These are phyloP conservation scores for Epinotia demarniana DNA, from an alignment of 2,888 invertebrate genomes.

Conservation along the genomic window DNA sequence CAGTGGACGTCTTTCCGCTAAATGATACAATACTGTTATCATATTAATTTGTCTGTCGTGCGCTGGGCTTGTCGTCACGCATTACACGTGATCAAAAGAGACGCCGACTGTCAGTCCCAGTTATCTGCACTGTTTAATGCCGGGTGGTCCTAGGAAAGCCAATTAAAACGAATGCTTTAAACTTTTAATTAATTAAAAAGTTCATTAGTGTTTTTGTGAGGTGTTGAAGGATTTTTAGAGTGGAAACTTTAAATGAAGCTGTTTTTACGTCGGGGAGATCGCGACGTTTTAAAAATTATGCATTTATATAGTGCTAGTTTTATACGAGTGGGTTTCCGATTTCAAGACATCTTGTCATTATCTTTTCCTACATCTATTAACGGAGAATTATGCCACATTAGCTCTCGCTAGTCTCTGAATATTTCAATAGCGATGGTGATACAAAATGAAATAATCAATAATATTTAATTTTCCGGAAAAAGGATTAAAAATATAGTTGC, in stretches of 20 bases:
- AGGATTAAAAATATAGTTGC: no score
- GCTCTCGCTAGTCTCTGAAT: not conserved
- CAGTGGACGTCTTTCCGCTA: no score
- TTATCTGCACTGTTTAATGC: conserved; percentile 10
- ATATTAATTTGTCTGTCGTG: not conserved
- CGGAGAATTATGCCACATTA: not conserved
- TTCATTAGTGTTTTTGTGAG: not conserved
- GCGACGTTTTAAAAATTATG: not conserved
- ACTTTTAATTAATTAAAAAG: conserved; percentile 23
- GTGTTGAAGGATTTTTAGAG: not conserved
- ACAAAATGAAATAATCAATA: no score
- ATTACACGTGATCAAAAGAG: conserved; percentile 33
- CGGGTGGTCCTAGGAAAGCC: conserved; percentile 31
- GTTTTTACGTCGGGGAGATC: not conserved
- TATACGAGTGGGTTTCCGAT: not conserved
- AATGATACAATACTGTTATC: not conserved
- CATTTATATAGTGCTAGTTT: not conserved
- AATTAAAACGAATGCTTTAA: conserved; percentile 23
- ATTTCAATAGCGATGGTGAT: not conserved
- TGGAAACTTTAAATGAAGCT: not conserved
- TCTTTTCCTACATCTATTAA: not conserved
- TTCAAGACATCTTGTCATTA: no score
- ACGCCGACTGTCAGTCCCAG: conserved; percentile 27
- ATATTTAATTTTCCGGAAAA: no score
- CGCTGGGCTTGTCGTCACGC: conserved; percentile 15